Conservation (phyloP, 2,888 invertebrate species). For the Drosophila subsilvestris region DNA sequence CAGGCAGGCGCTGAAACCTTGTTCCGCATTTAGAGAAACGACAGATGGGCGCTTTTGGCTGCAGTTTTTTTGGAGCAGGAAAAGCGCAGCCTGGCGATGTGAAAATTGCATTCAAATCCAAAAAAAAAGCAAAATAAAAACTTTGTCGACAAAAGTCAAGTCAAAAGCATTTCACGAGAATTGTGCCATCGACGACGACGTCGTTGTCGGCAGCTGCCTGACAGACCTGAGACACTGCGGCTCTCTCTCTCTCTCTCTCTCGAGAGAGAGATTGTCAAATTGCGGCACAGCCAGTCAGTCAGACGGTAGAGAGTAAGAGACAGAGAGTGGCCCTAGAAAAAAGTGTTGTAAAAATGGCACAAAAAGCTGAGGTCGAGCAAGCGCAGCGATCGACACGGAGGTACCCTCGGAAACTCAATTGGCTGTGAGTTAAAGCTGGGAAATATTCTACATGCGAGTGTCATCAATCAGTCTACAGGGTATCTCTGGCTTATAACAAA, state of each 20-base stretch:
- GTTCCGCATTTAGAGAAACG: neutral
- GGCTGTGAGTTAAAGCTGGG: too few species aligned
- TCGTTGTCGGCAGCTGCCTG: conserved; percentile 30
- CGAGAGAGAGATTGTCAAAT: conserved; percentile 7
- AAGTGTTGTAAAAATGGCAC: conserved; percentile 32
- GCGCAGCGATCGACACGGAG: neutral
- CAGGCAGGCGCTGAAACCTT: conserved; percentile 10
- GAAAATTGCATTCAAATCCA: conserved; percentile 35
- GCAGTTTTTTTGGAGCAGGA: neutral
- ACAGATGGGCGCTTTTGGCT: neutral
- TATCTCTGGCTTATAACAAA: conserved; percentile 35
- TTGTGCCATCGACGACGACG: conserved; percentile 31
- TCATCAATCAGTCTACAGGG: neutral
- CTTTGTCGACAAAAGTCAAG: conserved; percentile 42
- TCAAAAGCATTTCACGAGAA: conserved; percentile 31
- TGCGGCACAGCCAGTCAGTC: neutral
- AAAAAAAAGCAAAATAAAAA: conserved; percentile 9
- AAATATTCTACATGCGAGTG: too few species aligned
- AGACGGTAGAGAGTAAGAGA: too few species aligned
- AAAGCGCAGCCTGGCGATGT: conserved; percentile 46
- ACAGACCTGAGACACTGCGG: conserved; percentile 11
- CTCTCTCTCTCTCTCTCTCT: neutral
- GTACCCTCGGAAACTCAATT: neutral
- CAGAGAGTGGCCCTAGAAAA: conserved; percentile 12
- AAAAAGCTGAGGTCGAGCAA: neutral